Base-by-base conservation (phyloP, 2,888 invertebrate genomes). In the Diabrotica balteata region DNA sequence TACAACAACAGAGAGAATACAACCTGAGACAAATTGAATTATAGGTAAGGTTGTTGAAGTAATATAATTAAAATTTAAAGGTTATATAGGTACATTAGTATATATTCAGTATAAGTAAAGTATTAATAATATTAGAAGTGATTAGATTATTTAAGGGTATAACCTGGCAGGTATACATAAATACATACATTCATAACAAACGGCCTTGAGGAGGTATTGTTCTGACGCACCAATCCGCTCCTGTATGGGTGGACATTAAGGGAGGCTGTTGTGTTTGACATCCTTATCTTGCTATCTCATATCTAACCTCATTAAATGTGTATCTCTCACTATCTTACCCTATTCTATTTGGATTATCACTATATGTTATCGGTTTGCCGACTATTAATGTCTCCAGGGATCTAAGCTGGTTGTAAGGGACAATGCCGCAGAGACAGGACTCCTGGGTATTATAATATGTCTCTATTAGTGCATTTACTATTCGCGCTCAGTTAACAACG, bases 321-420 rank as follows among this genome's bases (percentile, higher is more conserved):
- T 64, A 64, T 64, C 64, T 58, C 73, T 71, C 68, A 64, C 72
- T 76, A 77, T 77, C 78, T 76, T 72, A 68, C 71, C 69, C 74
- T 72, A 76, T 78, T 78, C 77, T 77, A 76, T 76, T 68, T 73
- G 73, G 77, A 71, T 77, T 77, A 78, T 78, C 77, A 65, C 63
- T 68, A 72, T 73, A 74, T 75, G 75, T 73, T 76, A 75, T 72
- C 74, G 66, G 67, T 73, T 71, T 71, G 72, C 72, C 73, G 65
- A 73, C 75, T 72, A 73, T 73, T 78, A 78, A 76, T 78, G 78
- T 78, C 77, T 78, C 78, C 68, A 57, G 78, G 76, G 78, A 76
- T 66, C 63, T 60, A 67, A 49, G 66, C 65, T 67, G 47, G 68
- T 73, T 73, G 73, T 71, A 69, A 73, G 71, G 75, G 69, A 73